phyloP scores from a whole-genome alignment of 2,888 invertebrate genomes.

The Exocentrus adspersus region DNA sequence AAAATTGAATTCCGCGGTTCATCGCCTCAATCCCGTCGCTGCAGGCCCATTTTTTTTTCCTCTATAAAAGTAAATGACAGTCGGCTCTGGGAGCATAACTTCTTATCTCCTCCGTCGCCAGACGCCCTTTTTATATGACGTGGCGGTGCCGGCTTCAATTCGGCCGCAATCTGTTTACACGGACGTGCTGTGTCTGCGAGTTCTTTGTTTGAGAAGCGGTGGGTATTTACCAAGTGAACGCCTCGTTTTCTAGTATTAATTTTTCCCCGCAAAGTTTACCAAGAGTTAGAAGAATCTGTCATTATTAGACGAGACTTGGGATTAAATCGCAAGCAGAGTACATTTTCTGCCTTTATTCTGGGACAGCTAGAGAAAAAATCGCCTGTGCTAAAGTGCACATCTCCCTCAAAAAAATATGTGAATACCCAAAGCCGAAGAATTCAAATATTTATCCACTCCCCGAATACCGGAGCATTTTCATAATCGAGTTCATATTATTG shows the following conservation, averaged over 20 bases:
- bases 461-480: slow-evolving; percentile 15
- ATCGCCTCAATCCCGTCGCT: slow-evolving; percentile 69
- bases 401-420: not conserved
- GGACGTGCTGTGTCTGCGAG: no score
- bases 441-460: slow-evolving; percentile 8
- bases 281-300: no score
- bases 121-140: slow-evolving; percentile 42
- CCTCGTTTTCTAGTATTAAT: no score
- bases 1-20: slow-evolving; percentile 77
- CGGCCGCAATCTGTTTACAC: slow-evolving; percentile 49
- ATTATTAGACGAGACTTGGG: no score
- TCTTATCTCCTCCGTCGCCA: slow-evolving; percentile 55
- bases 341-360: no score
- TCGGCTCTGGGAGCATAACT: slow-evolving; percentile 56
- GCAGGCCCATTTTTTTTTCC: slow-evolving; percentile 58
- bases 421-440: not conserved
- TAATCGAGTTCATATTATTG: slow-evolving; percentile 19
- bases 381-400: no score
- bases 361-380: no score
- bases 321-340: no score
- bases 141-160: slow-evolving; percentile 49
- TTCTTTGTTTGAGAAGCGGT: no score
- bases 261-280: no score
- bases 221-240: no score
- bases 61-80: slow-evolving; percentile 59